Percentiles rank a stretch among this genome's conserved stretches.
These are phyloP conservation scores for Romanogobio albipinnatus DNA, from an alignment of 2,113 vertebrate genomes.

Conservation along the genomic window DNA sequence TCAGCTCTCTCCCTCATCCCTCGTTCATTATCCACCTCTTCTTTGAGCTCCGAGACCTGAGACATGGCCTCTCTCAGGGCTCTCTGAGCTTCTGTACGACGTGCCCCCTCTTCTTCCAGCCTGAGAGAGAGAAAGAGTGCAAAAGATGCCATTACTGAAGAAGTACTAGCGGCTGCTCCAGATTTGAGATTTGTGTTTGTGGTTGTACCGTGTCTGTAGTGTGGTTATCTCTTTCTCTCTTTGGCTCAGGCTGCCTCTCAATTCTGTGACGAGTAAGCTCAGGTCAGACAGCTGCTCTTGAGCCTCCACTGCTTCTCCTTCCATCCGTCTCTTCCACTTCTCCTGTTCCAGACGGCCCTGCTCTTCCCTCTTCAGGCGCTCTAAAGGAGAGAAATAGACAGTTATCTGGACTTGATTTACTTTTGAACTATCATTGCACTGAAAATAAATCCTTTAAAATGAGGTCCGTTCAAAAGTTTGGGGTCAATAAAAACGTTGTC, in stretches of 20 bases:
- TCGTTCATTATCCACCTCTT: slow-evolving; percentile 88
- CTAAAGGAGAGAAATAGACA: slow-evolving; percentile 63
- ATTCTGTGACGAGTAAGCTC: slow-evolving; percentile 79
- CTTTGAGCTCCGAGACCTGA: slow-evolving; percentile 86
- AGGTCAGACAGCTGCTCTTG: slow-evolving; percentile 88
- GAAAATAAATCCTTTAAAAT: too few species aligned
- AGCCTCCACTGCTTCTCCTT: slow-evolving; percentile 83
- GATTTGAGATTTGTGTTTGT: background rate
- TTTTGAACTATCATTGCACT: too few species aligned
- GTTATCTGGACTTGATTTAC: too few species aligned
- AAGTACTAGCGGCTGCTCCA: background rate
- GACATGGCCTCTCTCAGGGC: slow-evolving; percentile 83
- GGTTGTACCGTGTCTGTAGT: slow-evolving; percentile 78
- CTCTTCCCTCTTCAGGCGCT: slow-evolving; percentile 90
- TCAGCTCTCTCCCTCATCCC: slow-evolving; percentile 84
- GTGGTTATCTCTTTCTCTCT: slow-evolving; percentile 89
- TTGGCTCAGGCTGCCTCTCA: slow-evolving; percentile 80
- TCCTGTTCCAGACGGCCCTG: slow-evolving; percentile 88
- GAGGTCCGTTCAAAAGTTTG: too few species aligned
- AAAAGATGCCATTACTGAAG: background rate
- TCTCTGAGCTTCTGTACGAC: slow-evolving; percentile 80
- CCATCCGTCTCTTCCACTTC: slow-evolving; percentile 86
- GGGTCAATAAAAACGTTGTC: too few species aligned
- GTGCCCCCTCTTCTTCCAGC: slow-evolving; percentile 82
- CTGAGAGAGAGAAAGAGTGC: slow-evolving; percentile 62